Base-by-base conservation (phyloP, 2,113 vertebrate genomes). In the Seriola dumerili region DNA sequence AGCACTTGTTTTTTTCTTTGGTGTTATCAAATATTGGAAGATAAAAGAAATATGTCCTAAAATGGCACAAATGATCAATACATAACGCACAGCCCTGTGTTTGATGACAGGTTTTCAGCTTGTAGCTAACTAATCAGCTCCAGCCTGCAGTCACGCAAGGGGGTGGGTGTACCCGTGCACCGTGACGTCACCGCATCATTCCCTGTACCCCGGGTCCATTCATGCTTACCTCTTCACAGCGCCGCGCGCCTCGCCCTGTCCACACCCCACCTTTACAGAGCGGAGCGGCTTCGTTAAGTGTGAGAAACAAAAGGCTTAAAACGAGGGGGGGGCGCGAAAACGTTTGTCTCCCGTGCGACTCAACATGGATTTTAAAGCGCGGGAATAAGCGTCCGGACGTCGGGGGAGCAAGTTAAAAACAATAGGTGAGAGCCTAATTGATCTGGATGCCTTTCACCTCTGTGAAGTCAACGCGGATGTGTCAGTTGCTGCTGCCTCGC, bases 131-230 rank as follows among this genome's bases (percentile, higher is more conserved):
- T 5, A 38, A 38, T 5, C 10, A 42, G 40, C 40, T 42, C 8
- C 40, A 42, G 40, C 8, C 40, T 42, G 40, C 38, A 38, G 38
- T 42, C 40, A 2, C 34, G 4, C 34, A 36, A 2, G 4, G 8
- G 16, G 8, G 46, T 59, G 86, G 89, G 84, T 52, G 87, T 72
- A 21, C 4, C 25, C 64, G 0, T 9, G 1, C 0, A 1, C 5
- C 5, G 75, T 92, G 91, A 91, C 90, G 90, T 89, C 87, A 91
- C n/a, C 1, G 38, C 59, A 23, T 4, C 34, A 0, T 9, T 38
- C 38, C 34, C 7, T 29, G n/a, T 64, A 59, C 63, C 54, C 44
- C 76, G 32, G 48, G 55, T 70, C 55, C 62, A 62, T 21, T 68
- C 76, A 85, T 55, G 76, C 19, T 62, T 8, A 40, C 4, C 19